Conservation (phyloP, 2,888 invertebrate genomes). For the Campaea margaritaria region DNA sequence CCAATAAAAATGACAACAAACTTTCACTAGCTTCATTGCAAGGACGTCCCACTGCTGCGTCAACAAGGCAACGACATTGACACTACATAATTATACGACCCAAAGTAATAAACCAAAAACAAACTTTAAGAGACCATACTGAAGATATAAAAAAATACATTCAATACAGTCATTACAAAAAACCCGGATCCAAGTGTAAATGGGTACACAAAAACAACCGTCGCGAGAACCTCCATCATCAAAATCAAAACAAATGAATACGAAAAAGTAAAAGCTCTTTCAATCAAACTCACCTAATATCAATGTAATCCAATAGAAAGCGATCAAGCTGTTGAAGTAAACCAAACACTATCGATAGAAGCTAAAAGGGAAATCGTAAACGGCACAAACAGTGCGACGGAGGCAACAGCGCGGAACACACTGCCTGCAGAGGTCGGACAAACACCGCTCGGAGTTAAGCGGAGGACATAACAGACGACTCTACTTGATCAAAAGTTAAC, state of each 20-base stretch:
- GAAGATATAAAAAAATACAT: not conserved
- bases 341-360: slow-evolving; percentile 27
- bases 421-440: slow-evolving; percentile 53
- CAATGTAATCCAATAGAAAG: slow-evolving; percentile 29
- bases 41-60: slow-evolving; percentile 16
- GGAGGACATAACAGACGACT: slow-evolving; percentile 12
- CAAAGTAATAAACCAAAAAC: not conserved
- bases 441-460: slow-evolving; percentile 11
- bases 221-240: too few species aligned
- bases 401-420: slow-evolving; percentile 63
- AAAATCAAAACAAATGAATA: too few species aligned
- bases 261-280: not conserved
- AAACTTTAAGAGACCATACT: too few species aligned
- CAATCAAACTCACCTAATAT: slow-evolving; percentile 3
- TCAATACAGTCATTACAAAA: not conserved
- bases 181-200: not conserved
- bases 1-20: slow-evolving; percentile 1
- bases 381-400: slow-evolving; percentile 47
- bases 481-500: not conserved
- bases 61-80: not conserved
- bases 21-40: slow-evolving; percentile 21
- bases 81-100: too few species aligned
- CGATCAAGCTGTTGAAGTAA: slow-evolving; percentile 15
- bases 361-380: slow-evolving; percentile 37
- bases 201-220: not conserved